phyloP scores from a whole-genome alignment of 2,888 invertebrate genomes.

The Orthosia gothica region DNA sequence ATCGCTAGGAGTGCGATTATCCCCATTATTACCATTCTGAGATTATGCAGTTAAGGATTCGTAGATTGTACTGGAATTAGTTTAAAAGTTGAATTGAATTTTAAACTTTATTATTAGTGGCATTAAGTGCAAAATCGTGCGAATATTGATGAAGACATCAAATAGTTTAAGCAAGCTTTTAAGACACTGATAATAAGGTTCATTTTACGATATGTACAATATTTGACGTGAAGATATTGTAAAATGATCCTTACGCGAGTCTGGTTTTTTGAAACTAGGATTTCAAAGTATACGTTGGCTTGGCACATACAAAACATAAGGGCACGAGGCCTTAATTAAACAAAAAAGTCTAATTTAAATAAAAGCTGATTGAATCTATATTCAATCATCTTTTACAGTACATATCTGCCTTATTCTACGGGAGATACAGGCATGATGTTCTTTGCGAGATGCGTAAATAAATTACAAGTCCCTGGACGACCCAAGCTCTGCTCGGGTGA shows the following conservation, averaged over 20 bases:
- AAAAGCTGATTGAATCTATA: too few relatives aligned
- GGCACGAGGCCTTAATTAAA: neutral
- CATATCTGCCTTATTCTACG: neutral
- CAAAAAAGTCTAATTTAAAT: too few relatives aligned
- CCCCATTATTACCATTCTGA: slow-evolving; percentile 97
- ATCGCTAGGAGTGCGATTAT: slow-evolving; percentile 98
- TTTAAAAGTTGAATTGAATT: neutral
- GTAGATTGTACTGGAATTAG: neutral
- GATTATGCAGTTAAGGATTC: slow-evolving; percentile 69
- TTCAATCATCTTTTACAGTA: too few relatives aligned
- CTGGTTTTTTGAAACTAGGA: neutral
- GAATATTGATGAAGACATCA: neutral
- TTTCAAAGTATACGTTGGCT: neutral
- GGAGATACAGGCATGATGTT: neutral
- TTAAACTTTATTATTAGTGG: neutral
- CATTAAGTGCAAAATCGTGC: neutral
- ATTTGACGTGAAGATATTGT: too few relatives aligned
- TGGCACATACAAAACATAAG: neutral
- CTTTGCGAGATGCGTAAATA: neutral
- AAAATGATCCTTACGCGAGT: neutral
- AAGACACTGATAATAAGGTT: neutral
- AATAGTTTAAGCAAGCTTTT: neutral
- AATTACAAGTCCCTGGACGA: neutral
- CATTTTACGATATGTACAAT: neutral
- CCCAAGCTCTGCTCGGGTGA: too few relatives aligned